Conservation (phyloP, 2,888 invertebrate genomes). For the Himalopsyche tibetana region DNA sequence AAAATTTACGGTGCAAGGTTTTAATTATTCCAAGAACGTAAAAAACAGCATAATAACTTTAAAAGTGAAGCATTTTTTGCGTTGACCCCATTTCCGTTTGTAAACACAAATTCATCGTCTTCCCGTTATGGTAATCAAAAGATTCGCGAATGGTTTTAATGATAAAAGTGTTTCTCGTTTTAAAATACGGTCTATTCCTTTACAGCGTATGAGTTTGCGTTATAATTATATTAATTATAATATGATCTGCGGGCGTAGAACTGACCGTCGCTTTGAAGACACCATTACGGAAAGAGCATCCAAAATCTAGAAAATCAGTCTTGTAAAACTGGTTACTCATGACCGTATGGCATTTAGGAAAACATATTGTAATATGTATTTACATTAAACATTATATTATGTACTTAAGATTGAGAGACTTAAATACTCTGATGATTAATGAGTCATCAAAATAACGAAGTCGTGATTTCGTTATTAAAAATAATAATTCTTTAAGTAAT, state of each 20-base stretch:
- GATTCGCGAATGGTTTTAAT: background rate
- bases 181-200: background rate
- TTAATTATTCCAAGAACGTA: background rate
- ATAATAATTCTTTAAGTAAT: background rate
- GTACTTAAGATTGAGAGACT: background rate
- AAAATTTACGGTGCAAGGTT: background rate
- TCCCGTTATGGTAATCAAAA: constrained; percentile 13
- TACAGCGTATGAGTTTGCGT: background rate
- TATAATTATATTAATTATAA: background rate
- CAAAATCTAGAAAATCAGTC: background rate
- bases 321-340: background rate
- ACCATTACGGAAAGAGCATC: background rate
- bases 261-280: background rate
- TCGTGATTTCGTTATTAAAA: background rate
- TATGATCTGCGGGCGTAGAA: background rate
- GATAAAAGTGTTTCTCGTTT: background rate
- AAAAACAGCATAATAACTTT: background rate
- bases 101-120: background rate
- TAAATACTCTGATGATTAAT: constrained; percentile 17
- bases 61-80: background rate
- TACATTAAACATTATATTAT: background rate
- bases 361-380: background rate
- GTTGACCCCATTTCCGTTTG: background rate
- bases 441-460: constrained; percentile 6
- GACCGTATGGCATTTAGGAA: background rate